Conservation (phyloP, 2,113 vertebrate genomes). For the Chlorodrepanis virens region DNA sequence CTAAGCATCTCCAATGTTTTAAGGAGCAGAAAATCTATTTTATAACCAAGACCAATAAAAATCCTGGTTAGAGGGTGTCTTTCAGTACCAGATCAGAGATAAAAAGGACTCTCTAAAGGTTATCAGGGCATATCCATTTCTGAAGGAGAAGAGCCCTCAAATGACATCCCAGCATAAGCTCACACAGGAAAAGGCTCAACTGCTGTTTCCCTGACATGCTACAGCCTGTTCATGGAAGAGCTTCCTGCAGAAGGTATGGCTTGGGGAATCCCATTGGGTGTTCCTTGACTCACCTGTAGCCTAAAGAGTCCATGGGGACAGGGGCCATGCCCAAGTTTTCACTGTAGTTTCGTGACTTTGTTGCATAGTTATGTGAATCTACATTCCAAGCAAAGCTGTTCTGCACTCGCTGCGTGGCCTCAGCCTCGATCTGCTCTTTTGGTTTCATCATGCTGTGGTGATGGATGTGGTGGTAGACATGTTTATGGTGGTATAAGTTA, state of each 20-base stretch:
- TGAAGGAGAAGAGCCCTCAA: background rate
- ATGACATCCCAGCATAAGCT: background rate
- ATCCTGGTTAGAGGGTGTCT: background rate
- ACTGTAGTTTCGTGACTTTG: conserved; percentile 84
- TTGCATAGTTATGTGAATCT: conserved; percentile 80
- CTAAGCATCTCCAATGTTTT: background rate
- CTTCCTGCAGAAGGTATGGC: background rate
- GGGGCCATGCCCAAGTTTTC: conserved; percentile 73
- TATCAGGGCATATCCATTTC: background rate
- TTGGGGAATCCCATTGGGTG: background rate
- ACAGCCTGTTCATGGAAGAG: background rate
- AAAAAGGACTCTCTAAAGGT: background rate
- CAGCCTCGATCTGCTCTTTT: conserved; percentile 83
- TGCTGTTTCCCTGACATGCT: background rate
- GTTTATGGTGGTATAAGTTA: conserved; percentile 85
- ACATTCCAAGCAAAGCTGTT: conserved; percentile 76
- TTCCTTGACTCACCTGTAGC: conserved; percentile 78
- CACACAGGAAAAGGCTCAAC: background rate
- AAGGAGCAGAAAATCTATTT: background rate
- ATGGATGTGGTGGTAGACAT: conserved; percentile 85
- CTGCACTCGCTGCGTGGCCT: conserved; percentile 75
- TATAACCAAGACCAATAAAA: background rate
- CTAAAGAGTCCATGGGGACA: conserved; percentile 77
- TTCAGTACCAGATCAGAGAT: background rate
- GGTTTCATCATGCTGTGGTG: conserved; percentile 77